A percentile compares a stretch with the other conserved stretches of the same genome.
These are phyloP conservation scores for Alces alces DNA, from an alignment of 2,113 vertebrate genomes.

Conservation along the genomic window DNA sequence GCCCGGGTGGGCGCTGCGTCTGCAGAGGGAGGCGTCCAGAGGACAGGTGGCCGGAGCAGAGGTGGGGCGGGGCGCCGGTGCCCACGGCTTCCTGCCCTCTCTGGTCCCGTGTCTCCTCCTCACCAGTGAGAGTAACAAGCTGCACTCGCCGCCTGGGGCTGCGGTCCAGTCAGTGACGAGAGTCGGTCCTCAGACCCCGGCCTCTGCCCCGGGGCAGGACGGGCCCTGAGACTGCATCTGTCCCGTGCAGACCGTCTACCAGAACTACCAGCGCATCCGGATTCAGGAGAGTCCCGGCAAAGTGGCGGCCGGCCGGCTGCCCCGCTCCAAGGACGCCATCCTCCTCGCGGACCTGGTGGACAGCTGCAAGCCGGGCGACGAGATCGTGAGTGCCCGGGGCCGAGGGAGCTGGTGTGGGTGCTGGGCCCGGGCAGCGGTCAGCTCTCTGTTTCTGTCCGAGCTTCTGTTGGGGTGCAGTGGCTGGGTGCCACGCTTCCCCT, in stretches of 20 bases:
- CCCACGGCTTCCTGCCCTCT: accelerated
- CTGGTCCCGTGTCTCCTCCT: background rate
- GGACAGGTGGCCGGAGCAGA: accelerated
- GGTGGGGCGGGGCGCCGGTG: accelerated
- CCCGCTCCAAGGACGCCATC: slow-evolving; percentile 97
- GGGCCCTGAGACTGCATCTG: background rate
- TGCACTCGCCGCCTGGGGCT: accelerated
- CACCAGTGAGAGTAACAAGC: accelerated
- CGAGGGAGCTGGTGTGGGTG: accelerated
- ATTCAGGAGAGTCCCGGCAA: slow-evolving; percentile 97
- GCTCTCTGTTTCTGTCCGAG: background rate
- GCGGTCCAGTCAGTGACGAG: accelerated
- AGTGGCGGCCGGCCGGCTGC: slow-evolving; percentile 93
- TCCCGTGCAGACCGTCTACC: slow-evolving; percentile 90
- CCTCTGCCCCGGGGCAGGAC: accelerated
- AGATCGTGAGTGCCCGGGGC: slow-evolving; percentile 88
- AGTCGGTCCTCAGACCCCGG: background rate
- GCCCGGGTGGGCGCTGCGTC: accelerated
- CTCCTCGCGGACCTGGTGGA: slow-evolving; percentile 95
- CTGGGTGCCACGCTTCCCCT: background rate
- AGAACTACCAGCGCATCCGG: slow-evolving; percentile 98
- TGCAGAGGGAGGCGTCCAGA: background rate
- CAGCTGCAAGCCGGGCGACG: slow-evolving; percentile 95
- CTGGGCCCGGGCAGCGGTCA: background rate
- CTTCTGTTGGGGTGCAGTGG: no score